A percentile compares a stretch with the other conserved stretches of the same genome.
phyloP scores from a whole-genome alignment of 2,797 vertebrate genomes.

The Geotrypetes seraphini region DNA sequence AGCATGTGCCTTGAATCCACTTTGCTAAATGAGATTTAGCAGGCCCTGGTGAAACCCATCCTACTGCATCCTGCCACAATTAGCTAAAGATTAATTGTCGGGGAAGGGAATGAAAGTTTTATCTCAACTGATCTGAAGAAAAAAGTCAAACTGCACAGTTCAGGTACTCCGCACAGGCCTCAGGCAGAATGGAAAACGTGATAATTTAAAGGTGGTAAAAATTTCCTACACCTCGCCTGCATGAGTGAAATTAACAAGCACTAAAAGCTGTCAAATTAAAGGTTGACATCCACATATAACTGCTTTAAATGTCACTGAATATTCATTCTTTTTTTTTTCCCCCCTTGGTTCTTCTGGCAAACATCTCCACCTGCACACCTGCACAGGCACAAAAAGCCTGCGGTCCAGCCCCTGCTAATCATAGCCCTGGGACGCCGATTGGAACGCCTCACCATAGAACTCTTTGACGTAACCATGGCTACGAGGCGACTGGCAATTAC shows the following conservation, averaged over 20 bases:
- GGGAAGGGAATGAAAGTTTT: slow-evolving; percentile 61
- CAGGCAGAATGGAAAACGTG: slow-evolving; percentile 52
- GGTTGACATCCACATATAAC: slow-evolving; percentile 66
- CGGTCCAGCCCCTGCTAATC: slow-evolving; percentile 52
- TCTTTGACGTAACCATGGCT: slow-evolving; percentile 68
- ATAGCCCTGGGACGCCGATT: slow-evolving; percentile 63
- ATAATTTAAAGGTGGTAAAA: slow-evolving; percentile 64
- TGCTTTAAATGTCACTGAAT: slow-evolving; percentile 61
- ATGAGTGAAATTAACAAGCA: slow-evolving; percentile 65
- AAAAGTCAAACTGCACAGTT: slow-evolving; percentile 21
- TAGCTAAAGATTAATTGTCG: slow-evolving; percentile 69
- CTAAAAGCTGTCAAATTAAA: slow-evolving; percentile 73
- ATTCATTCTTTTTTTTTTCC: slow-evolving; percentile 25
- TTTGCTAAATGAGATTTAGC: slow-evolving; percentile 71
- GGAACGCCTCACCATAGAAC: slow-evolving; percentile 53
- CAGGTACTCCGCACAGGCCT: slow-evolving; percentile 56
- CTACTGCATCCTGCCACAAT: slow-evolving; percentile 59
- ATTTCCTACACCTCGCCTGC: slow-evolving; percentile 52
- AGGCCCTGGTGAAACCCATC: slow-evolving; percentile 55
- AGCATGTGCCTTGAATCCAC: slow-evolving; percentile 67
- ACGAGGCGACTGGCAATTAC: slow-evolving; percentile 67
- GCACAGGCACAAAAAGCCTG: slow-evolving; percentile 50
- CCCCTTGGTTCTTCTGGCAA: slow-evolving; percentile 34
- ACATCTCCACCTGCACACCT: slow-evolving; percentile 47
- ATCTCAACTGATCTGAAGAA: slow-evolving; percentile 56